These are phyloP conservation scores for Drosophila cardini DNA, from an alignment of 1,140 invertebrate species.

Conservation along the genomic window DNA sequence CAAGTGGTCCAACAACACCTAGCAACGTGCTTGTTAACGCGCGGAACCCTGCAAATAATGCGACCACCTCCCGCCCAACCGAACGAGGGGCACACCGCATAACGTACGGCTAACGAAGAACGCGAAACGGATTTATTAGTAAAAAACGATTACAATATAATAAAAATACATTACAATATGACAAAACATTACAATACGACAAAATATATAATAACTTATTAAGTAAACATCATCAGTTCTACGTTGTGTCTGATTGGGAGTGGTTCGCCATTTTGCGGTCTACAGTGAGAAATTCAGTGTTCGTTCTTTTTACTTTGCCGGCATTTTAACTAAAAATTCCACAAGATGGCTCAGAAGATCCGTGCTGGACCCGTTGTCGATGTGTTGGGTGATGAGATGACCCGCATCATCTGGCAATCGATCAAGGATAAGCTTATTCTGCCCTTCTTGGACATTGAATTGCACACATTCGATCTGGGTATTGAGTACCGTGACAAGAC, in stretches of 20 bases:
- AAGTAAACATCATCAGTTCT: no score
- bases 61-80: no score
- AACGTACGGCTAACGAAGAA: no score
- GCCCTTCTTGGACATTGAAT: constrained; percentile 97
- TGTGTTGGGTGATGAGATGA: constrained; percentile 99
- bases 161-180: no score
- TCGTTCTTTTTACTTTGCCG: constrained; percentile 36
- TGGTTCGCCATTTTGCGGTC: constrained; percentile 64
- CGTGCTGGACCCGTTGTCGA: constrained; percentile 95
- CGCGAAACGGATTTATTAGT: no score
- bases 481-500: constrained; percentile 98
- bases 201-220: no score
- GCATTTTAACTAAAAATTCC: constrained; percentile 45
- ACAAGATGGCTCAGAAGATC: constrained; percentile 89
- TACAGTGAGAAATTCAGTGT: constrained; percentile 34
- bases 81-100: no score
- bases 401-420: constrained; percentile 98
- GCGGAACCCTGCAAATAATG: no score
- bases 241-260: constrained; percentile 61
- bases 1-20: no score
- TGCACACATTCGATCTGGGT: constrained; percentile 97
- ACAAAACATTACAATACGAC: no score
- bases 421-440: constrained; percentile 99
- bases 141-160: no score
- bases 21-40: no score